phyloP scores from a whole-genome alignment of 2,888 invertebrate genomes.

The Cerastis rubricosa region DNA sequence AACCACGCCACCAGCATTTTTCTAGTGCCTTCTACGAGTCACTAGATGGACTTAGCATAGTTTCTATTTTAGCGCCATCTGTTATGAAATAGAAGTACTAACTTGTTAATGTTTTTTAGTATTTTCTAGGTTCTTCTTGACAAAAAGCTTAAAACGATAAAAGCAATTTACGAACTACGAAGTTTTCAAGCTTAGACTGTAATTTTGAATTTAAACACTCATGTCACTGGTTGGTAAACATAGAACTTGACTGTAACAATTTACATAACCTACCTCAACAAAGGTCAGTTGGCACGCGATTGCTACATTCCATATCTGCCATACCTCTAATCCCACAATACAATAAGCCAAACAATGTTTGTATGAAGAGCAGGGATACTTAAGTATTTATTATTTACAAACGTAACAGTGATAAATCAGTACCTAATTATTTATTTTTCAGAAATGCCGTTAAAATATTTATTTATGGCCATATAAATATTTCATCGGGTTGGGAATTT shows the following conservation, averaged over 20 bases:
- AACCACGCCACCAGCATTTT: no score
- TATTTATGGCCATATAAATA: no score
- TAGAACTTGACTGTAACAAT: not conserved
- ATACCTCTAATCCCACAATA: not conserved
- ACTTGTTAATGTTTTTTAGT: not conserved
- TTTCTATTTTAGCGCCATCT: slow-evolving; percentile 28
- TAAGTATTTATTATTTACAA: no score
- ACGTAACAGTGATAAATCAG: no score
- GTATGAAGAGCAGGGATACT: no score
- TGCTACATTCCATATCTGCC: not conserved
- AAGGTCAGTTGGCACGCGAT: not conserved
- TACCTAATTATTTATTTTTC: no score
- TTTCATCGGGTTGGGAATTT: no score
- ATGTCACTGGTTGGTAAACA: not conserved
- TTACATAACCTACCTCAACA: slow-evolving; percentile 19
- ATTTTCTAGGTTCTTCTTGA: slow-evolving; percentile 9
- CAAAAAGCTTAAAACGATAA: not conserved
- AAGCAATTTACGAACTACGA: not conserved
- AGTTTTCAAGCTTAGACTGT: not conserved
- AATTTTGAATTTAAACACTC: not conserved
- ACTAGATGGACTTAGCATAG: not conserved
- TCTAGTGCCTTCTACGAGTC: not conserved
- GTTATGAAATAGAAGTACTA: slow-evolving; percentile 23
- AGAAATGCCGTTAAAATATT: no score
- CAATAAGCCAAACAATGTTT: not conserved